These are phyloP conservation scores for Fulmarus glacialis DNA, from an alignment of 2,113 vertebrate genomes.

Conservation along the genomic window DNA sequence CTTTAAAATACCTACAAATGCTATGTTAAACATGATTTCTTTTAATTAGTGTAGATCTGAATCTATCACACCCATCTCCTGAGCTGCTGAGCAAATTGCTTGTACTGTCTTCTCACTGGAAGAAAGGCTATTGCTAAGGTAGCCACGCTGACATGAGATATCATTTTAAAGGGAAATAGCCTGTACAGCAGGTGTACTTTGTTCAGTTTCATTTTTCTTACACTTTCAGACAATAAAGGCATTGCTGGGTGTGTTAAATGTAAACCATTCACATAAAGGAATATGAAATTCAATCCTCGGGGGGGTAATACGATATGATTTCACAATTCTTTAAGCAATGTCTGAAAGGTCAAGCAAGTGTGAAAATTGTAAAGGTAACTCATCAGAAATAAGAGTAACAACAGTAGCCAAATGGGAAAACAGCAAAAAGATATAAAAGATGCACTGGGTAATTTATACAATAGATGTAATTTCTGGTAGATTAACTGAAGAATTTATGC, in stretches of 20 bases:
- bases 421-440: not conserved
- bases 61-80: not conserved
- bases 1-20: not conserved
- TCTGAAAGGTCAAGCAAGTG: not conserved
- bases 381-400: constrained; percentile 6
- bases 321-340: constrained; percentile 19
- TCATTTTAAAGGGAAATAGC: not conserved
- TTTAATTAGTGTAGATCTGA: not conserved
- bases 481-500: not conserved
- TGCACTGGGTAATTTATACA: not conserved
- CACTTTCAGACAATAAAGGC: not conserved
- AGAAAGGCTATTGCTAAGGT: not conserved
- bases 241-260: not conserved
- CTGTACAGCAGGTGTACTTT: not conserved
- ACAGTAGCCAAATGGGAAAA: not conserved
- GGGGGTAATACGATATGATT: not conserved
- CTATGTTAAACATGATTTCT: not conserved
- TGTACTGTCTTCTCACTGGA: not conserved
- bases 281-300: constrained; percentile 16
- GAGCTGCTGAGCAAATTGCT: not conserved
- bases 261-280: not conserved
- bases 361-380: constrained; percentile 2
- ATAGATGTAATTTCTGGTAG: not conserved
- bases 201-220: constrained; percentile 21
- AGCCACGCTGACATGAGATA: not conserved